Percentiles rank a stretch among this genome's conserved stretches.
Evolutionary conservation across 2,888 invertebrate species (phyloP).

Genomic region (Netelia inedita): DNA sequence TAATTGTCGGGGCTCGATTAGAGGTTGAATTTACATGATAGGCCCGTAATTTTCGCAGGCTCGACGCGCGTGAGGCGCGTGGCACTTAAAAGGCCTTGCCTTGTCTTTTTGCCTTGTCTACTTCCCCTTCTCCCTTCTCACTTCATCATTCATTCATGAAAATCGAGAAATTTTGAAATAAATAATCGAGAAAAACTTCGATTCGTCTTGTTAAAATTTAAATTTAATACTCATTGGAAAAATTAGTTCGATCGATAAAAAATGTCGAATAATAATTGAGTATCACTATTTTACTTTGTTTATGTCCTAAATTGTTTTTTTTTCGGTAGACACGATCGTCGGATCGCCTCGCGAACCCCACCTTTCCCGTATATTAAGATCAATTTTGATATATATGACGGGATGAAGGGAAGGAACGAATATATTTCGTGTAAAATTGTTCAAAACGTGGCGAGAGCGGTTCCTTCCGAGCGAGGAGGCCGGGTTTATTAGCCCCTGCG

Average conservation of each 20-base stretch:
- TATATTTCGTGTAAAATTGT: constrained; percentile 50
- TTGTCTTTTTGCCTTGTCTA: constrained; percentile 3
- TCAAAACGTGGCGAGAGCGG: constrained; percentile 32
- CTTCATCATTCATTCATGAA: constrained; percentile 39
- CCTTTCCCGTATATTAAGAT: constrained; percentile 54
- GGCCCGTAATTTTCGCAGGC: constrained; percentile 66
- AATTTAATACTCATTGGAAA: constrained; percentile 31
- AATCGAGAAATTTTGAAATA: constrained; percentile 57
- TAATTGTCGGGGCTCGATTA: constrained; percentile 63
- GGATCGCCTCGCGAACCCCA: constrained; percentile 9
- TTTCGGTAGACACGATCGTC: constrained; percentile 24
- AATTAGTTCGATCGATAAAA: constrained; percentile 51
- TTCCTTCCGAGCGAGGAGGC: constrained; percentile 15
- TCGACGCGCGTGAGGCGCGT: constrained; percentile 57
- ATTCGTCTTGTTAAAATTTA: constrained; percentile 3
- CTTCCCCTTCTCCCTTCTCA: constrained; percentile 9
- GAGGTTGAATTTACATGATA: constrained; percentile 61
- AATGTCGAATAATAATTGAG: constrained; percentile 49
- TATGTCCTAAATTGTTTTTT: background rate
- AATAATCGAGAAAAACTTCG: constrained; percentile 58
- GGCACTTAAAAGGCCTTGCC: constrained; percentile 26
- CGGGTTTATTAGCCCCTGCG: constrained; percentile 7
- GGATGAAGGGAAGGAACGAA: constrained; percentile 2
- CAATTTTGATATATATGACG: constrained; percentile 22
- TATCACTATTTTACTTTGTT: constrained; percentile 31